Percentiles rank a stretch among this genome's conserved stretches.
These are phyloP conservation scores for Entomyzon cyanotis DNA, from an alignment of 2,113 vertebrate species.

Conservation along the genomic window DNA sequence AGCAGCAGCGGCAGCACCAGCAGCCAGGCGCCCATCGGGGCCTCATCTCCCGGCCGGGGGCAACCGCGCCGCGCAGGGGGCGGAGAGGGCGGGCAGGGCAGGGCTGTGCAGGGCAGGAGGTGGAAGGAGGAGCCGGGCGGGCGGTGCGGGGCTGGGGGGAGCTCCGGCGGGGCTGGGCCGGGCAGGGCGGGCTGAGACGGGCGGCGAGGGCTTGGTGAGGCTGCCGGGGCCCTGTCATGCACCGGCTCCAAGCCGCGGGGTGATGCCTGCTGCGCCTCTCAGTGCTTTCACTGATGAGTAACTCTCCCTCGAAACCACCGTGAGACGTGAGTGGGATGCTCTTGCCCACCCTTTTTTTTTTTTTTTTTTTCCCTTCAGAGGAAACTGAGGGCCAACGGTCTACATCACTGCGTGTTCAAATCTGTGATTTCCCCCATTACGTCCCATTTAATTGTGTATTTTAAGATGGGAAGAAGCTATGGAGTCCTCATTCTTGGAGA, in stretches of 20 bases:
- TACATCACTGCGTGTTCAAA: background rate
- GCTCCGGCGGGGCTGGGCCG: background rate
- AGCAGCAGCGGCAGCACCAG: background rate
- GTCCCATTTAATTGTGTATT: background rate
- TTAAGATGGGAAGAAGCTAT: background rate
- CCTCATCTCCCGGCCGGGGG: background rate
- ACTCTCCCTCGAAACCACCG: background rate
- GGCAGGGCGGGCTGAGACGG: rapidly evolving
- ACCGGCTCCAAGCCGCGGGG: rapidly evolving
- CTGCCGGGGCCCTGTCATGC: rapidly evolving
- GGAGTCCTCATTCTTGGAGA: background rate
- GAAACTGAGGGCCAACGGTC: background rate
- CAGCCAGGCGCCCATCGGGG: slow-evolving; percentile 19
- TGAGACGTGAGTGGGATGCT: background rate
- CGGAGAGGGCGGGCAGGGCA: background rate
- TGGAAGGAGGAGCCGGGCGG: background rate
- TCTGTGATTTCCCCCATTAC: rapidly evolving
- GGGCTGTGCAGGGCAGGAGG: background rate
- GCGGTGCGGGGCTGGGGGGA: background rate
- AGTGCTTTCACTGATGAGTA: background rate
- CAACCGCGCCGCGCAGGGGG: background rate
- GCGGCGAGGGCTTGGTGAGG: rapidly evolving
- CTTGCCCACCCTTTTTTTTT: no score
- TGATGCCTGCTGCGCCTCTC: background rate
- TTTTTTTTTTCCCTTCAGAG: no score